Evolutionary conservation across 2,113 vertebrate genomes (phyloP).

Genomic region (Paramisgurnus dabryanus): DNA sequence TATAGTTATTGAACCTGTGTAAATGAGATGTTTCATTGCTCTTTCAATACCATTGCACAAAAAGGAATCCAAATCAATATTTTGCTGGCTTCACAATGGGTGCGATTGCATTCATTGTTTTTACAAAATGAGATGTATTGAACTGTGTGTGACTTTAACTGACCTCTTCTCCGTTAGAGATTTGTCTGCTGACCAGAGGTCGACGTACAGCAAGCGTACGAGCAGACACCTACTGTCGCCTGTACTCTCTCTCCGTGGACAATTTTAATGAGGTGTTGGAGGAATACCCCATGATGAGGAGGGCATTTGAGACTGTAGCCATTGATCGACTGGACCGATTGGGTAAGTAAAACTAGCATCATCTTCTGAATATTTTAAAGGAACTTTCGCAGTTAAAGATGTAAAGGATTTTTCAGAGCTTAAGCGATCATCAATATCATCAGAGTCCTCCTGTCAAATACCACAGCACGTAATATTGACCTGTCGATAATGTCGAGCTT

Average conservation of each 20-base stretch:
- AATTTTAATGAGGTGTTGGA: conserved; percentile 98
- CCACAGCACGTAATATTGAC: neutral
- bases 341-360: conserved; percentile 70
- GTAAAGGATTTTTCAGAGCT: conserved; percentile 6
- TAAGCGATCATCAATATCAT: neutral
- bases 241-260: conserved; percentile 94
- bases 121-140: neutral
- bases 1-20: no score
- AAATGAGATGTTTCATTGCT: no score
- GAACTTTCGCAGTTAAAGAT: neutral
- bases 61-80: no score
- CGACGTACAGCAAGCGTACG: conserved; percentile 92
- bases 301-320: conserved; percentile 95
- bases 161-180: conserved; percentile 74
- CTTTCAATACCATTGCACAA: no score
- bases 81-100: no score
- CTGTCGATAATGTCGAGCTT: no score
- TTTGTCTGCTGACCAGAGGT: conserved; percentile 92
- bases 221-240: conserved; percentile 94
- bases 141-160: neutral
- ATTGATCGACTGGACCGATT: conserved; percentile 95
- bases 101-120: no score
- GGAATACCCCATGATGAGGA: conserved; percentile 98
- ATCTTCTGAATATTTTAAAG: neutral
- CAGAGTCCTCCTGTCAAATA: neutral